These are phyloP conservation scores for Drosophila pseudotakahashii DNA, from an alignment of 2,888 invertebrate species.

Conservation along the genomic window DNA sequence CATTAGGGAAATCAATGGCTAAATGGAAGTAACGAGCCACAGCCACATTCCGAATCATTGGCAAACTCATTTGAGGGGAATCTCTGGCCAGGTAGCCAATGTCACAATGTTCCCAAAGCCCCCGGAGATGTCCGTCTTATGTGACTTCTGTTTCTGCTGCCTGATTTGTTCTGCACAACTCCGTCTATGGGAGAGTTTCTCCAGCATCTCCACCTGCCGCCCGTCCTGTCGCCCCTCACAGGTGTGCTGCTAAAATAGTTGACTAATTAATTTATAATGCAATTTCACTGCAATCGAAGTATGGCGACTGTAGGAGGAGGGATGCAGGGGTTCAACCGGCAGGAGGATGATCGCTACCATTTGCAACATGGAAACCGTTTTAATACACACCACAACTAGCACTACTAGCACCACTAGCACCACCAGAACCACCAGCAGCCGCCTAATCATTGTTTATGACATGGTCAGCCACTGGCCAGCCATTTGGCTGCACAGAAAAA, in stretches of 20 bases:
- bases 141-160: constrained; percentile 17
- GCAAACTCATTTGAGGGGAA: constrained; percentile 15
- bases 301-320: background rate
- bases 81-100: constrained; percentile 7
- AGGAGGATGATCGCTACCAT: constrained; percentile 36
- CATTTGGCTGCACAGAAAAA: constrained; percentile 13
- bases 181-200: constrained; percentile 23
- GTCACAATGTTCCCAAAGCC: constrained; percentile 35
- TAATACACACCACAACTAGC: constrained; percentile 54
- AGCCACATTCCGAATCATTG: constrained; percentile 21
- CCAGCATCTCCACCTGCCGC: too few species aligned
- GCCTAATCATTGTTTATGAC: constrained; percentile 77
- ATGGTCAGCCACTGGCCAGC: constrained; percentile 47
- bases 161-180: constrained; percentile 32
- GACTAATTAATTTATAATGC: constrained; percentile 58
- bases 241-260: constrained; percentile 50
- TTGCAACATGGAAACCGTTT: constrained; percentile 65
- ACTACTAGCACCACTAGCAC: constrained; percentile 5
- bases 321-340: background rate
- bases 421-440: constrained; percentile 34
- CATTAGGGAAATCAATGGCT: constrained; percentile 31
- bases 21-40: constrained; percentile 24
- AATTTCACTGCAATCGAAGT: constrained; percentile 41
- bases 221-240: constrained; percentile 10
- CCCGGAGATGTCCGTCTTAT: constrained; percentile 39